Conservation (phyloP, 37 sponge, comb jelly and placozoan genomes). For the Crambe crambe region DNA sequence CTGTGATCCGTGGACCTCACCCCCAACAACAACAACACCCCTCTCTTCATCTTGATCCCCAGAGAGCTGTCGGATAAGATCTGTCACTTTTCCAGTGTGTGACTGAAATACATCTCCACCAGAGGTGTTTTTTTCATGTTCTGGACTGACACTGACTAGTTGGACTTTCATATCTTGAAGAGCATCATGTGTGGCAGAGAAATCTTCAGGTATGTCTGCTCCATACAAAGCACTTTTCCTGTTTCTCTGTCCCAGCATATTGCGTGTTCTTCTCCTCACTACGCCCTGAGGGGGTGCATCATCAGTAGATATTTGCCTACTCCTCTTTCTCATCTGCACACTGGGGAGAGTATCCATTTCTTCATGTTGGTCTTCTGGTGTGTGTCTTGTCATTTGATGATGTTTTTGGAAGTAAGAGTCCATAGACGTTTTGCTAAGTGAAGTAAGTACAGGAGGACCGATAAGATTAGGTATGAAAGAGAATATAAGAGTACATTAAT, state of each 20-base stretch:
- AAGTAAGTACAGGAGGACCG: too few species aligned
- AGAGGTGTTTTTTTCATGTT: neutral
- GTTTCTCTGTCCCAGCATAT: neutral
- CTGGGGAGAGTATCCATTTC: neutral
- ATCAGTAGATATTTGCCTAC: neutral
- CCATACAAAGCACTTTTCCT: constrained; percentile 34
- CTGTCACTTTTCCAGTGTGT: constrained; percentile 18
- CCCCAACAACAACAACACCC: neutral
- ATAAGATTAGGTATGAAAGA: too few species aligned
- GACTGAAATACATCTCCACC: neutral
- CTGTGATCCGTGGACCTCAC: neutral
- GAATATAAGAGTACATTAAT: too few species aligned
- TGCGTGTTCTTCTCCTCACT: neutral
- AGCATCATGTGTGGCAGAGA: neutral
- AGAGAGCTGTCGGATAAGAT: constrained; percentile 13
- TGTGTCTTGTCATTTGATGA: neutral
- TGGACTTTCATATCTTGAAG: constrained; percentile 11
- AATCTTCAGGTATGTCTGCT: neutral
- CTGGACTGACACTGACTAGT: constrained; percentile 9
- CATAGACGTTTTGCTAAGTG: constrained; percentile 21
- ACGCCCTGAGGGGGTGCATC: neutral
- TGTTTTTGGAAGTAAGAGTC: constrained; percentile 29
- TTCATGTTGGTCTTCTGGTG: neutral
- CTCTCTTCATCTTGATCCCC: neutral
- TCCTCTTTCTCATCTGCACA: neutral